Base-by-base conservation (phyloP, 1,140 invertebrate genomes). In the Zaprionus ghesquierei region DNA sequence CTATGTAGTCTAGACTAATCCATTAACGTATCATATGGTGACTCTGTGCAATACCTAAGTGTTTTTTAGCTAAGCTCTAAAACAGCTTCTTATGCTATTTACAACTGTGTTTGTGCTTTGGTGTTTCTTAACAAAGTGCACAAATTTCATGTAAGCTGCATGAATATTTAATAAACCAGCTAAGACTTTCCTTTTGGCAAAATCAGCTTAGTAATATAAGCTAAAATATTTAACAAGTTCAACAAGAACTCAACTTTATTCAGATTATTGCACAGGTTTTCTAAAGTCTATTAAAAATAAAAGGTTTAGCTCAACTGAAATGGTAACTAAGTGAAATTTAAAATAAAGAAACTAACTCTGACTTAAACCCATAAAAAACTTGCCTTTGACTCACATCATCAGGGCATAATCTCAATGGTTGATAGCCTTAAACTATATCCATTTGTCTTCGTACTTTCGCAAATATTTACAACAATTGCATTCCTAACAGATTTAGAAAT, bases 151-250 rank as follows among this genome's bases (percentile, higher is more conserved):
- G 59, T 59, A 60, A 62, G 51, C 22, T 44, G 23, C 53, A 59
- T 73, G 33, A 65, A 60, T 60, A 38, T 6, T 54, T 61, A 33
- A 33, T 51, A 49, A 73, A 44, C 33, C 51, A 61, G 68, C 55
- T 51, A 78, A 69, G 69, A 46, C 68, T 65, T 62, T 69, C 56
- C 55, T 29, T 69, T 76, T 77, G 49, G 49, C 65, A 78, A 73
- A 75, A 85, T 80, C 13, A 41, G 20, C 54, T 61, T 33, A 60
- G 25, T 35, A 49, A 62, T 55, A 54, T 60, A 35, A 20, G 18
- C 29, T 29, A 51, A 58, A 53, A 38, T 29, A 65, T 22, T 65
- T 23, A 20, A 22, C 41, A 46, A 10, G 3, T 10, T 18, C 3
- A 46, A 46, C 41, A 46, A 46, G 41, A 8, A 8, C 9, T 22